Evolutionary conservation across 2,113 vertebrate species (phyloP).

Genomic region (Hydropotes inermis): DNA sequence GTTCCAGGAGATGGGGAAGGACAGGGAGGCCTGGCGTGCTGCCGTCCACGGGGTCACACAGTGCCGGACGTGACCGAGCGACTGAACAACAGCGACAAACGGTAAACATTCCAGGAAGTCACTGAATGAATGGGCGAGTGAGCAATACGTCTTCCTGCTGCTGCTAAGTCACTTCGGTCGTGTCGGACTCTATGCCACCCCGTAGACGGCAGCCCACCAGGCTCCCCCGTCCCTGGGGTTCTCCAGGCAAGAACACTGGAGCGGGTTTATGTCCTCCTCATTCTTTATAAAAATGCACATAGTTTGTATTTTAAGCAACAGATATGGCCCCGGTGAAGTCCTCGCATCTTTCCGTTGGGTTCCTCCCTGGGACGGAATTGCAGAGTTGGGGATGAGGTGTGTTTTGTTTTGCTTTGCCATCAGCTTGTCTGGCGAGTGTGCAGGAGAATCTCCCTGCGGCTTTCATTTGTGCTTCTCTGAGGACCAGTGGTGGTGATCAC

Average conservation of each 20-base stretch:
- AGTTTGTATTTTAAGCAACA: neutral
- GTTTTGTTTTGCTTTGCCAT: neutral
- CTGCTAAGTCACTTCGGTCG: too few species aligned
- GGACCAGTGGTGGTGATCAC: too few species aligned
- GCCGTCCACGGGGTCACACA: rapidly evolving
- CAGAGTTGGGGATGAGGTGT: neutral
- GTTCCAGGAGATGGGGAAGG: neutral
- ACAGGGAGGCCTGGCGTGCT: neutral
- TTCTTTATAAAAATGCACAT: rapidly evolving
- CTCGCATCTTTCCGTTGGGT: neutral
- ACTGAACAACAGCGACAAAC: neutral
- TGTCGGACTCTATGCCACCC: too few species aligned
- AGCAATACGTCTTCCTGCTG: rapidly evolving
- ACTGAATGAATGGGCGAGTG: neutral
- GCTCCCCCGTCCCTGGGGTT: too few species aligned
- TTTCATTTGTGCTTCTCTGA: neutral
- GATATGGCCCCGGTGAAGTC: rapidly evolving
- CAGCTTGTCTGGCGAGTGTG: neutral
- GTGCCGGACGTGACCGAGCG: rapidly evolving
- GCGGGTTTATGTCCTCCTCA: rapidly evolving
- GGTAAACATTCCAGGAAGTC: neutral
- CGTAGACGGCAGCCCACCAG: too few species aligned
- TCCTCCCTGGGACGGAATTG: too few species aligned
- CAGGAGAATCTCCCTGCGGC: too few species aligned
- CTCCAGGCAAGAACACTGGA: too few species aligned